Base-by-base conservation (phyloP, 2,797 vertebrate species). In the Syngnathus rostellatus region DNA sequence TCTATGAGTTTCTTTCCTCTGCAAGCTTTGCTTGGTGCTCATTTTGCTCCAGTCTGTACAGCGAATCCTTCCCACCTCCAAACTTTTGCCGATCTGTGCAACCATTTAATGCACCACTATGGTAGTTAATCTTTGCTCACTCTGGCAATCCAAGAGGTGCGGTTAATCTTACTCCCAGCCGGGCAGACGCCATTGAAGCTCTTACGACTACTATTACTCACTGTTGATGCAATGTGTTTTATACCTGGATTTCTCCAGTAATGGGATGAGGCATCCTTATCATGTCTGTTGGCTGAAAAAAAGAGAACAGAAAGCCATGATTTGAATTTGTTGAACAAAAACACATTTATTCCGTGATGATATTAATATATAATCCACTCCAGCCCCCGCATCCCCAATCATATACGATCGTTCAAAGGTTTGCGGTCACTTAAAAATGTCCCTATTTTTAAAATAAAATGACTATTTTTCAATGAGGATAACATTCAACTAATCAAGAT, bases 231-330 rank as follows among this genome's bases (percentile, higher is more conserved):
- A 40, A 3, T 16, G 23, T 25, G 45, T 68, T 63, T 63, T 69
- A 38, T 92, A 98, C 97, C 94, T 99, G 97, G 84, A 99, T 95
- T 90, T 99, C 97, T 82, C 97, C 97, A 51, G 93, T 97, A 85
- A 99, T 92, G 58, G 92, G 92, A 87, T 97, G 94, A 50, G 92
- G 89, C 60, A 84, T 74, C 79, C 91, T 97, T 2, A 87, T 74
- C 31, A 79, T 70, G 77, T 99, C 97, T 0, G 90, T 65, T 48
- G 92, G 78, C 95, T 98, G 76, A 79, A 88, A 80, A 76, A 38
- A 9, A 41, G 21, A 2, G 63, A 10, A 61, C 5, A 10, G 31
- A 10, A 63, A 6, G 23, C 12, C 62, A 38, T 38, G 37, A 8
- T 60, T 16, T 7, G 19, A 21, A 50, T 48, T 6, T 12, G 2